Evolutionary conservation across 2,113 vertebrate species (phyloP).

Genomic region (Dolichallabes microphthalmus): DNA sequence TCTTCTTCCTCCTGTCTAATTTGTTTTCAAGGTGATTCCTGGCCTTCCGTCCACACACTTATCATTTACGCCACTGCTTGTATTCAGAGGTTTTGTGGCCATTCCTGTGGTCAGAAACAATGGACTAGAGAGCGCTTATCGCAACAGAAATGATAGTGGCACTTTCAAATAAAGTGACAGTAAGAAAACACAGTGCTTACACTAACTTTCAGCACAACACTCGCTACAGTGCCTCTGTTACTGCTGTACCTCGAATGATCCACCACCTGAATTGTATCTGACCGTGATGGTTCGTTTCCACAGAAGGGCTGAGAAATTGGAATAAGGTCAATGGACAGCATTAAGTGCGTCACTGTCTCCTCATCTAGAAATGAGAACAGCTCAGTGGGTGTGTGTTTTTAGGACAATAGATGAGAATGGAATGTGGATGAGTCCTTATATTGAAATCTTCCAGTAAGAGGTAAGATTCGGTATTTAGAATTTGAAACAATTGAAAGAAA

Average conservation of each 20-base stretch:
- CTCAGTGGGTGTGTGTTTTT: neutral
- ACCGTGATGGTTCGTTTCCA: neutral
- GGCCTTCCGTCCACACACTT: neutral
- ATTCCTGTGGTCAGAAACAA: neutral
- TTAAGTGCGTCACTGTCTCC: neutral
- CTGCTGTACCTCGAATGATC: neutral
- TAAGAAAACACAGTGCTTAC: neutral
- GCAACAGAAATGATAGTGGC: neutral
- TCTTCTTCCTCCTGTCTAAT: neutral
- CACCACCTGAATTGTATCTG: neutral
- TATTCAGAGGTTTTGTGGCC: neutral
- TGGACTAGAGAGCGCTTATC: neutral
- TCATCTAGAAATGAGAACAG: neutral
- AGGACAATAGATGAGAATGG: slow-evolving; percentile 7
- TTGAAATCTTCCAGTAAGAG: neutral
- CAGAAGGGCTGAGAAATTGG: neutral
- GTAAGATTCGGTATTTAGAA: neutral
- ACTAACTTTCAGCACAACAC: neutral
- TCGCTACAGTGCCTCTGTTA: neutral
- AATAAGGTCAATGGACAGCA: neutral
- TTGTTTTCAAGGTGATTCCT: neutral
- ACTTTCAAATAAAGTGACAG: neutral
- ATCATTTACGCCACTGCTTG: neutral
- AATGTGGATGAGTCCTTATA: neutral
- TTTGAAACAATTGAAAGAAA: neutral